Base-by-base conservation (phyloP, 2,797 vertebrate species). In the Spheniscus humboldti region DNA sequence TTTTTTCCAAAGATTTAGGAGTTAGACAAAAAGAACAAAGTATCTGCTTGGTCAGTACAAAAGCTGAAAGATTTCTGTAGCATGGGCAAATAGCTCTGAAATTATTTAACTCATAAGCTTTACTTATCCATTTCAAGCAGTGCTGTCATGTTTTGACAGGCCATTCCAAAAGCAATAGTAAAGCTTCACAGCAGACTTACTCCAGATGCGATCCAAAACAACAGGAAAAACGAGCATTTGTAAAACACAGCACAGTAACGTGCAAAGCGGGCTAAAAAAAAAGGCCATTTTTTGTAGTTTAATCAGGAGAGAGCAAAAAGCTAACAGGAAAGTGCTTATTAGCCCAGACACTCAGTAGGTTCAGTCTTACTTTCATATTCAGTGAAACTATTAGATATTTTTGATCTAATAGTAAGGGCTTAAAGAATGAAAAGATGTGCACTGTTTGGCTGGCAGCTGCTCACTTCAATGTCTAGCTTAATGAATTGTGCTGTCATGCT, bases 91-190 rank as follows among this genome's bases (percentile, higher is more conserved):
- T 45, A 84, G 11, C 18, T 89, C 43, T 64, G 73, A 94, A 95
- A 89, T 80, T 0, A n/a, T 90, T 93, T 95, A 72, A 39, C 45
- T 90, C 43, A 17, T 43, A 72, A 80, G 23, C 11, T 91, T 94
- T 77, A 69, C 52, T 85, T 88, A 56, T 9, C 39, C 31, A 37
- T 86, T 93, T 87, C 52, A 90, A 90, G 59, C 47, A 60, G 39
- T 3, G 7, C 68, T 89, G 59, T 92, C 53, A 60, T 73, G 30
- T 85, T 87, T 86, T 89, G 86, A 87, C 63, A 69, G 33, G 57
- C 80, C 62, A 81, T 90, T 95, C 84, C 53, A 88, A 88, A 94
- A 96, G 68, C 60, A 57, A 30, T 85, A 69, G 86, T 92, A 89
- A 91, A 92, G 50, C 35, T 94, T 91, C 64, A n/a, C 12, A 81